phyloP scores from a whole-genome alignment of 1,140 invertebrate genomes.

The Heliconius eleuchia region DNA sequence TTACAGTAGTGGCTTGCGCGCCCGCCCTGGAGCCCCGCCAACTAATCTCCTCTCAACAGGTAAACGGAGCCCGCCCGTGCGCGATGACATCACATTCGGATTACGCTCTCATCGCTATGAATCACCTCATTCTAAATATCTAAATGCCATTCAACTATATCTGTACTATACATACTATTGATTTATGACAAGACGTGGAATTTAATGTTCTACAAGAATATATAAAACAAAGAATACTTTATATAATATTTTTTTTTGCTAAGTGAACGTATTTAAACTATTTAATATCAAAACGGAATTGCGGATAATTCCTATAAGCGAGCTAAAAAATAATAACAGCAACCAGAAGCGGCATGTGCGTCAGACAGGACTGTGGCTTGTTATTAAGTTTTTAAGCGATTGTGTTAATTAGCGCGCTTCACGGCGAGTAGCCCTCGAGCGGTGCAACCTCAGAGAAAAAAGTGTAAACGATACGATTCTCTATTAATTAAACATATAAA shows the following conservation, averaged over 20 bases:
- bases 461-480: conserved; percentile 65
- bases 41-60: conserved; percentile 74
- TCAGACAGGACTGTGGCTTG: conserved; percentile 67
- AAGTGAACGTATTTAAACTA: neutral
- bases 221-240: neutral
- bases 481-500: conserved; percentile 70
- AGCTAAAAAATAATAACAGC: conserved; percentile 41
- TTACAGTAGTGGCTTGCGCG: conserved; percentile 54
- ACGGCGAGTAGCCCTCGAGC: conserved; percentile 61
- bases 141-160: conserved; percentile 31
- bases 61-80: conserved; percentile 62
- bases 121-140: conserved; percentile 54
- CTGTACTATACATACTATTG: conserved; percentile 5
- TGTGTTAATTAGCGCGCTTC: conserved; percentile 77
- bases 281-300: neutral
- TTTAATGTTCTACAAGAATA: neutral
- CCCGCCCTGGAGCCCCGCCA: conserved; percentile 65
- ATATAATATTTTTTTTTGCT: neutral
- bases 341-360: conserved; percentile 63
- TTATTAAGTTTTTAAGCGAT: conserved; percentile 80
- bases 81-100: conserved; percentile 67
- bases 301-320: conserved; percentile 2
- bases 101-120: conserved; percentile 54
- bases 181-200: neutral
- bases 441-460: conserved; percentile 48